Base-by-base conservation (phyloP, 2,113 vertebrate genomes). In the Ailurus styani region DNA sequence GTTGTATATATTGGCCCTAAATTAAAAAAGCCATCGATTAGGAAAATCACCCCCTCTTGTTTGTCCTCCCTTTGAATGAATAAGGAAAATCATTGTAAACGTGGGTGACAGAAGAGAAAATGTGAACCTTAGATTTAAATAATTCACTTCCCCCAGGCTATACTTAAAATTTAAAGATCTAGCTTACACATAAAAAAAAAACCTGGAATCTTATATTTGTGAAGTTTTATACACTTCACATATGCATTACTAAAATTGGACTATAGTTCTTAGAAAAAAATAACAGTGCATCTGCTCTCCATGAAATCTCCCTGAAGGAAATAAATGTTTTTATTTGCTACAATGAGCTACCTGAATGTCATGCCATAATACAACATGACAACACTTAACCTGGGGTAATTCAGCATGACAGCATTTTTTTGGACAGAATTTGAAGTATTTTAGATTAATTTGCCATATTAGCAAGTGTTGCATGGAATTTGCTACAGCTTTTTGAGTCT, bases 351-450 rank as follows among this genome's bases (percentile, higher is more conserved):
- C 77, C 93, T 93, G 73, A 93, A 90, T 70, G 52, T 34, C 84
- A 95, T 91, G 90, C 79, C 7, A 4, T 84, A 64, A 90, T 52
- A 78, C 42, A 90, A 77, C 57, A 66, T 91, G 87, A 73, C 52
- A 68, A 84, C 81, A 52, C 54, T 66, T 95, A 83, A 95, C 85
- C 29, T 70, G 12, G 70, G 50, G 20, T 91, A 50, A 91, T 90
- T 93, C 57, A 78, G 45, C 45, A 34, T 91, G 27, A 37, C 52
- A 88, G 68, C 45, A 72, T 87, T 79, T 82, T 81, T 57, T 47
- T 13, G 29, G n/a, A 23, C 78, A 75, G 15, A 75, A 91, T 82
- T 87, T 86, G 29, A 95, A 97, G 62, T 93, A 90, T 85, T 97
- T 95, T 88, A 72, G 50, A 52, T 87, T 92, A 64, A 84, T 31